Evolutionary conservation across 2,113 vertebrate species (phyloP).

Genomic region (Nothobranchius kuhntae): DNA sequence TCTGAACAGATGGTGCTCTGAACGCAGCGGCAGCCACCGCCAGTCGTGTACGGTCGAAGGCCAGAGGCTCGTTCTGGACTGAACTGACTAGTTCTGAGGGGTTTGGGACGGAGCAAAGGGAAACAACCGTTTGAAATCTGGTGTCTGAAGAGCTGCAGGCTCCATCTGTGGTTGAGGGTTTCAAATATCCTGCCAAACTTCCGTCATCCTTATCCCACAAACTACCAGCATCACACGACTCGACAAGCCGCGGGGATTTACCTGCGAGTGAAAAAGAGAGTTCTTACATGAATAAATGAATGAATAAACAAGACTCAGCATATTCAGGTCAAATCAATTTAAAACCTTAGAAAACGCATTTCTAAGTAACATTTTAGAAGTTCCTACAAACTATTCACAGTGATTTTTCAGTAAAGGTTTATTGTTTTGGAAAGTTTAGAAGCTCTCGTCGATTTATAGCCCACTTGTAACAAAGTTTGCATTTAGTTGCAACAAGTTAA

Average conservation of each 20-base stretch:
- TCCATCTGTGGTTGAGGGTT: neutral
- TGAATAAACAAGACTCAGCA: too few relatives aligned
- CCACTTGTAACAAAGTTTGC: too few relatives aligned
- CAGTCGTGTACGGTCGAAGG: conserved; percentile 71
- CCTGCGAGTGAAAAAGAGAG: conserved; percentile 36
- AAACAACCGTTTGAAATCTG: neutral
- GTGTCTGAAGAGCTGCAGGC: neutral
- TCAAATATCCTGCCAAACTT: conserved; percentile 7
- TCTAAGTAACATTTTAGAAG: too few relatives aligned
- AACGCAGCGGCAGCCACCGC: conserved; percentile 70
- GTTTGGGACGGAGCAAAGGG: neutral
- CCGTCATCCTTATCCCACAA: neutral
- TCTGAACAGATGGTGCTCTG: conserved; percentile 37
- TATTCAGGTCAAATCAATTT: too few relatives aligned
- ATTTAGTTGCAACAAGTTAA: too few relatives aligned
- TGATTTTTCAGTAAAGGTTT: too few relatives aligned
- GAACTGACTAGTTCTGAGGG: conserved; percentile 15
- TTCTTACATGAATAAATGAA: neutral
- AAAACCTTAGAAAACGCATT: too few relatives aligned
- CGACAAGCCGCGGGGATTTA: conserved; percentile 38
- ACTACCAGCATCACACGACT: neutral
- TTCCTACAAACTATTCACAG: too few relatives aligned
- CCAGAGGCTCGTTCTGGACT: conserved; percentile 77
- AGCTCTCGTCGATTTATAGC: too few relatives aligned
- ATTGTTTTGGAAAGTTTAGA: too few relatives aligned